Conservation (phyloP, 1,140 invertebrate species). For the Drosophila takahashii region DNA sequence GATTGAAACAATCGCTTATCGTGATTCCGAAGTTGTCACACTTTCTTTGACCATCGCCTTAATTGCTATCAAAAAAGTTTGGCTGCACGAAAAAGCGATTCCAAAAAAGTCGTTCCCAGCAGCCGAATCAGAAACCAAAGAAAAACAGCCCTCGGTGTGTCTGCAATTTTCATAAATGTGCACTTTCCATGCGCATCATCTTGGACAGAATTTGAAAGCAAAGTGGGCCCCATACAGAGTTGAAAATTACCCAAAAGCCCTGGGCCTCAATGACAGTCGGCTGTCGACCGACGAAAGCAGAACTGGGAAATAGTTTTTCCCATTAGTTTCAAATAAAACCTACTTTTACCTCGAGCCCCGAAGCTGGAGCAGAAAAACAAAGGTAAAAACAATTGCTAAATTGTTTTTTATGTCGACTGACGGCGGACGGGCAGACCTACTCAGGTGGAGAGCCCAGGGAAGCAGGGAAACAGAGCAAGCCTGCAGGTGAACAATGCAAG, state of each 20-base stretch:
- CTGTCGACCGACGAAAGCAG: constrained; percentile 23
- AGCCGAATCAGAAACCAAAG: constrained; percentile 4
- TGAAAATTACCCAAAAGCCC: constrained; percentile 46
- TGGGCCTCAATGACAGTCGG: constrained; percentile 54
- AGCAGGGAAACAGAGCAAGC: constrained; percentile 22
- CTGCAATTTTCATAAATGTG: constrained; percentile 73
- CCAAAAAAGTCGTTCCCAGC: constrained; percentile 26
- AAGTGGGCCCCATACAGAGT: constrained; percentile 35
- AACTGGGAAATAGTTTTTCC: constrained; percentile 63
- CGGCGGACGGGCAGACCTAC: background rate
- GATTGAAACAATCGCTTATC: constrained; percentile 46
- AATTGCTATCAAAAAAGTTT: constrained; percentile 48
- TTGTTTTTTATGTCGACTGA: constrained; percentile 40
- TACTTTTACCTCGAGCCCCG: constrained; percentile 64
- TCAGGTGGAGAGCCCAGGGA: constrained; percentile 1
- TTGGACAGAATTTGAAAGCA: constrained; percentile 59
- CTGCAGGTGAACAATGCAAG: constrained; percentile 78
- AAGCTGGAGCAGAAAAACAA: constrained; percentile 53
- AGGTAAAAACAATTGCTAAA: constrained; percentile 67
- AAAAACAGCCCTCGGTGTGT: constrained; percentile 29
- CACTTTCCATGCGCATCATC: constrained; percentile 67
- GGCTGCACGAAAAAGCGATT: constrained; percentile 57
- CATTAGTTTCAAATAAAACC: constrained; percentile 75
- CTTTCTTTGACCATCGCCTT: constrained; percentile 59
- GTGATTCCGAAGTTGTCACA: constrained; percentile 46